Evolutionary conservation across 2,888 invertebrate species (phyloP), one percentile per base, ranked within the genome.

Genomic region (Celastrina argiolus): DNA sequence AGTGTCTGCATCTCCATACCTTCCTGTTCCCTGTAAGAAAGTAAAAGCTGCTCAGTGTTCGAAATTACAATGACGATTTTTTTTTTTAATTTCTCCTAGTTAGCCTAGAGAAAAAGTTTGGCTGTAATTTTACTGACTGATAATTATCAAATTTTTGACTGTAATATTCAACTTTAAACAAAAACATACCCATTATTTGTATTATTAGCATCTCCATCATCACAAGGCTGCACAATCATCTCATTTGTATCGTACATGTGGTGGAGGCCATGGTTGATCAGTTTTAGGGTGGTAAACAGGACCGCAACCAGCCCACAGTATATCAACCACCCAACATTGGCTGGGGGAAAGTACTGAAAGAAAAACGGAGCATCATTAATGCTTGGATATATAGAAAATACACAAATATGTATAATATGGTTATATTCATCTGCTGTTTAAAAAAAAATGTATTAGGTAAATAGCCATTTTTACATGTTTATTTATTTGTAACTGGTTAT

Each of bases 171-270:
- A n/a, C n/a, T n/a, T n/a, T 16, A 63, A 39, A 18, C 2, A 83
- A 82, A 70, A 83, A 84, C 63, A 81, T 82, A 70, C 79, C 76
- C 74, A 81, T 80, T 61, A 68, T 63, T 63, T 31, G 41, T 42
- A 63, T 63, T 63, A 42, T 28, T 42, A 1, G 63, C 42, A 28
- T 63, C 63, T 45, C 63, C 63, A 42, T 63, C 63, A 16, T 26
- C 41, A 42, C 63, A 63, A 1, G 63, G 63, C 42, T 63, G 63
- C 8, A 89, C 74, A 34, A 96, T 92, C 80, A 95, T 95, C 85
- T 98, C 98, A n/a, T 96, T 96, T 14, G 97, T 97, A 87, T 99
- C 98, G 85, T 98, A 99, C 92, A 98, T 95, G 75, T 95, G 94
- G 87, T 99, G 99, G 69, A 99, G 93, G 58, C 95, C 94, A 88